Conservation (phyloP, 2,888 invertebrate species). For the Cyaniris semiargus region DNA sequence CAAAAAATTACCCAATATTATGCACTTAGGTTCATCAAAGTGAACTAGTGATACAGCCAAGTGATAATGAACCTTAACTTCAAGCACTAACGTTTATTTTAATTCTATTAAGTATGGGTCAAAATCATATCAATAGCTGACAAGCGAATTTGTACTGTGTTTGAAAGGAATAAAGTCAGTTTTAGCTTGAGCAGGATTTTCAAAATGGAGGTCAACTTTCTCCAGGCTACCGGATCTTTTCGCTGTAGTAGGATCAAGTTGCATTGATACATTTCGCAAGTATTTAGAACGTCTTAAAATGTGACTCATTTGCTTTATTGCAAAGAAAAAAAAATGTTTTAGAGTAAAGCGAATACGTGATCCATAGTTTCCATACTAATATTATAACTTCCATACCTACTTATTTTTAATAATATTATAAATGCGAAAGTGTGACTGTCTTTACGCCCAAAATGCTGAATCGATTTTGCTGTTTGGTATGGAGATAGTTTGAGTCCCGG, state of each 20-base stretch:
- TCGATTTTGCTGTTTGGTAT: too few relatives aligned
- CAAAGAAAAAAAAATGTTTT: too few relatives aligned
- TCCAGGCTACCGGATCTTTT: conserved; percentile 49
- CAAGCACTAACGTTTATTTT: conserved; percentile 24
- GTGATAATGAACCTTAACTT: background rate
- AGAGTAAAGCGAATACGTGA: too few relatives aligned
- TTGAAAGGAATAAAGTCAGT: background rate
- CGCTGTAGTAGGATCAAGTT: conserved; percentile 39
- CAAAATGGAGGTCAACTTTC: conserved; percentile 48
- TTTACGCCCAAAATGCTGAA: too few relatives aligned
- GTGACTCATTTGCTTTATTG: background rate
- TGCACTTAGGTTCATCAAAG: conserved; percentile 42
- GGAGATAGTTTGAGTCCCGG: too few relatives aligned
- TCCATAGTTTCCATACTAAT: too few relatives aligned
- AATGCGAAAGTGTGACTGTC: too few relatives aligned
- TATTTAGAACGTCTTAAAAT: background rate
- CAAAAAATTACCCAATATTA: conserved; percentile 57
- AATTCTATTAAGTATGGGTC: background rate
- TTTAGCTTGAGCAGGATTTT: conserved; percentile 27
- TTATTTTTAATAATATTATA: too few relatives aligned
- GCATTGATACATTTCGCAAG: conserved; percentile 39
- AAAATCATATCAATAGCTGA: background rate
- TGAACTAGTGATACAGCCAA: too few relatives aligned
- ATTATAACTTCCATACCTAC: too few relatives aligned
- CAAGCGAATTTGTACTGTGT: background rate